These are phyloP conservation scores for Channa maculata DNA, from an alignment of 2,113 vertebrate species.

Conservation along the genomic window DNA sequence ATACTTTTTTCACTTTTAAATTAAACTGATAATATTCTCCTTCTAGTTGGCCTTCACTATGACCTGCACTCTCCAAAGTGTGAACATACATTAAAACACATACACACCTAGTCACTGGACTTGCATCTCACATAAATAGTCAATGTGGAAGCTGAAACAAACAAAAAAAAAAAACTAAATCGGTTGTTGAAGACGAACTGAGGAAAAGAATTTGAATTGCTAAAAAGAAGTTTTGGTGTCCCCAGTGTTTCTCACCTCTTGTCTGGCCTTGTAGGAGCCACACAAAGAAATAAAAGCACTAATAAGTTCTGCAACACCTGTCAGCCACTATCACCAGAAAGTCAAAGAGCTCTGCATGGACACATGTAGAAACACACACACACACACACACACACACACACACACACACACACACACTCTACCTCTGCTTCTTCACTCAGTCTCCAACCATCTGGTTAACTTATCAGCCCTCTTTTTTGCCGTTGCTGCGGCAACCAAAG, in stretches of 20 bases:
- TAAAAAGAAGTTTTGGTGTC: constrained; percentile 7
- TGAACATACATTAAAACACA: constrained; percentile 28
- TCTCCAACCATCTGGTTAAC: constrained; percentile 80
- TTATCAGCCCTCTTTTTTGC: constrained; percentile 67
- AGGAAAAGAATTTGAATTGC: no score
- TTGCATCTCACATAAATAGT: constrained; percentile 66
- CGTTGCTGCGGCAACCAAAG: constrained; percentile 67
- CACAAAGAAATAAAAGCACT: constrained; percentile 48
- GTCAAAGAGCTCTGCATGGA: constrained; percentile 12
- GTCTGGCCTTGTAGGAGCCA: constrained; percentile 18
- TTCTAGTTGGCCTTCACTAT: constrained; percentile 75
- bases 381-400: constrained; percentile 30
- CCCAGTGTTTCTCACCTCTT: constrained; percentile 27
- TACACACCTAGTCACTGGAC: constrained; percentile 50
- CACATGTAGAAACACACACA: neutral
- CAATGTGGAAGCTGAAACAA: constrained; percentile 44
- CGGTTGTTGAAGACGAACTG: neutral
- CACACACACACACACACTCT: constrained; percentile 21
- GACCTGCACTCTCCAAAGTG: constrained; percentile 50
- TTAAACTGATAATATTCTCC: constrained; percentile 77
- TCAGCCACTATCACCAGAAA: constrained; percentile 44
- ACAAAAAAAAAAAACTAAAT: constrained; percentile 2
- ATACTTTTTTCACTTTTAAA: constrained; percentile 64
- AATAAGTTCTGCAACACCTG: constrained; percentile 44
- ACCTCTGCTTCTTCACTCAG: constrained; percentile 26